Evolutionary conservation across 2,797 vertebrate genomes (phyloP), one percentile per base, ranked within the genome.

Genomic region (Parambassis ranga): DNA sequence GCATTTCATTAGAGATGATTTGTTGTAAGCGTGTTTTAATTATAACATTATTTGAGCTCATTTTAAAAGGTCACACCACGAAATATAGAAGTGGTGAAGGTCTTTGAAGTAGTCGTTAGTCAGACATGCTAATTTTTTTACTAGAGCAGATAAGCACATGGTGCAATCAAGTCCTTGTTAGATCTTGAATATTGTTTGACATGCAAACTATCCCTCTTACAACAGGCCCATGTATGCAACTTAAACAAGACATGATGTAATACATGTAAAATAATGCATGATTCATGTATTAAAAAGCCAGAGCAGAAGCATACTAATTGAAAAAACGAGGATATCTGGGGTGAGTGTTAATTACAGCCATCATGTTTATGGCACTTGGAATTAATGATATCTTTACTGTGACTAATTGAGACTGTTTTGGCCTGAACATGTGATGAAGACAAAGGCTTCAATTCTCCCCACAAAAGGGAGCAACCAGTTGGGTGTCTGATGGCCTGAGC

Each of bases 391-490:
- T 57, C 49, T 55, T 52, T 9, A 35, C 33, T 10, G 19, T 7
- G 52, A 49, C 39, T 65, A 35, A 77, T 44, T 65, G 22, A 46
- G 52, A 20, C 36, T n/a, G 31, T 60, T 58, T 66, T 49, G 39
- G 49, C 28, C 55, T 15, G 24, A 53, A 56, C 18, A 30, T 46
- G 47, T 22, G 68, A 78, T 13, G 27, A 53, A 32, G 38, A 70
- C 50, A 63, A 23, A 1, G 10, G 60, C 65, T 47, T 59, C 15
- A 31, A 3, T 51, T 71, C 49, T 53, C 39, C 32, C 55, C 75
- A 72, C 57, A 60, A 64, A 83, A n/a, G n/a, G 31, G 48, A 75
- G 64, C 53, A 22, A 65, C 75, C 52, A 6, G 73, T 57, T 49
- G 39, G 65, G 65, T 7, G 28, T 41, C 49, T 69, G 79, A 68